Evolutionary conservation across 2,888 invertebrate genomes (phyloP).

Genomic region (Drosophila paracracens): DNA sequence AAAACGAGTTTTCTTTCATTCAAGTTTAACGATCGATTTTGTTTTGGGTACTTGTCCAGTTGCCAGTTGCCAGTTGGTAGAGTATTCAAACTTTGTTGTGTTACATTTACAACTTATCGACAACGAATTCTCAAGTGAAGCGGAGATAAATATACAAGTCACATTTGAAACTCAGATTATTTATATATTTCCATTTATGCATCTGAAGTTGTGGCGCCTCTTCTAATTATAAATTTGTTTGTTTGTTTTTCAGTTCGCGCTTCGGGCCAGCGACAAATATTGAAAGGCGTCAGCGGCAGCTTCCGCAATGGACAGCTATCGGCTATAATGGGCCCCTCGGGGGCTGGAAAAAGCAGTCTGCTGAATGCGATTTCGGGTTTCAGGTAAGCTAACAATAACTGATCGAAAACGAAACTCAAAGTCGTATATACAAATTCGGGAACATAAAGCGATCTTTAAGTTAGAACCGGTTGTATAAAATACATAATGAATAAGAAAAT

Average conservation of each 20-base stretch:
- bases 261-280: conserved; percentile 86
- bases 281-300: conserved; percentile 88
- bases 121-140: not conserved
- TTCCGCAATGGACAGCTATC: conserved; percentile 88
- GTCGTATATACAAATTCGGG: conserved; percentile 4
- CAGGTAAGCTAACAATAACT: conserved; percentile 85
- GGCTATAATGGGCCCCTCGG: conserved; percentile 90
- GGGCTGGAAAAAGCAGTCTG: conserved; percentile 91
- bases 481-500: conserved; percentile 3
- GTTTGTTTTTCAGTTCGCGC: conserved; percentile 83
- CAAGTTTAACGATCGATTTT: not conserved
- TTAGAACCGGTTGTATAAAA: conserved; percentile 48
- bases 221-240: conserved; percentile 15
- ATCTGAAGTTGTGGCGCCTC: not conserved
- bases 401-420: conserved; percentile 15
- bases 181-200: not conserved
- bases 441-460: conserved; percentile 9
- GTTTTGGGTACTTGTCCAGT: not conserved
- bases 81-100: conserved; percentile 1
- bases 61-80: not conserved
- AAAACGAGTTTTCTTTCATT: conserved; percentile 1
- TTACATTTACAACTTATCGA: conserved; percentile 1
- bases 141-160: not conserved
- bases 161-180: not conserved
- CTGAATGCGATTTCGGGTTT: conserved; percentile 92